Evolutionary conservation across 2,888 invertebrate genomes (phyloP).

Genomic region (Caprella mutica): DNA sequence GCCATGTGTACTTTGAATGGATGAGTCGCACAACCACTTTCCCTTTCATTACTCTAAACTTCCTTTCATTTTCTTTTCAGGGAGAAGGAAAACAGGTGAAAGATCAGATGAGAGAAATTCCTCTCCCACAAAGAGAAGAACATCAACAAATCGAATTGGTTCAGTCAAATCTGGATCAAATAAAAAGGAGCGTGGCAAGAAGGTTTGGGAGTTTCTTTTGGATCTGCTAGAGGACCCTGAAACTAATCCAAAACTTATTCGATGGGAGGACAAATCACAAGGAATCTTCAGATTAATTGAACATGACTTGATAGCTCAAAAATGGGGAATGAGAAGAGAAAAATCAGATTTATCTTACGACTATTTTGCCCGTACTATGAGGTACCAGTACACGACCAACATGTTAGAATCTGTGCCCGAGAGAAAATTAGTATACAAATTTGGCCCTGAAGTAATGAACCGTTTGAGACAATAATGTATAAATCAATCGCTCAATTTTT

Average conservation of each 20-base stretch:
- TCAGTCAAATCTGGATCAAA: neutral
- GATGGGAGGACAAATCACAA: conserved; percentile 1
- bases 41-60: neutral
- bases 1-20: no score
- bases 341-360: conserved; percentile 2
- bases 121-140: neutral
- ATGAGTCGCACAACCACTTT: no score
- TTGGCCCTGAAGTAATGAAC: neutral
- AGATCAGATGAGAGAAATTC: neutral
- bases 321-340: conserved; percentile 1
- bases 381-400: conserved; percentile 6
- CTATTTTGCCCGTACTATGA: conserved; percentile 3
- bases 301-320: conserved; percentile 2
- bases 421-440: conserved; percentile 4
- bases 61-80: neutral
- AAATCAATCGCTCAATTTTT: no score
- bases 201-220: conserved; percentile 8
- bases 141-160: neutral
- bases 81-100: neutral
- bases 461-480: no score
- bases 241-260: conserved; percentile 1
- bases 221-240: conserved; percentile 3
- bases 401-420: conserved; percentile 8
- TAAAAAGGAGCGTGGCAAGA: conserved; percentile 1
- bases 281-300: conserved; percentile 5